These are phyloP conservation scores for Myripristis murdjan DNA, from an alignment of 2,797 vertebrate genomes.

Conservation along the genomic window DNA sequence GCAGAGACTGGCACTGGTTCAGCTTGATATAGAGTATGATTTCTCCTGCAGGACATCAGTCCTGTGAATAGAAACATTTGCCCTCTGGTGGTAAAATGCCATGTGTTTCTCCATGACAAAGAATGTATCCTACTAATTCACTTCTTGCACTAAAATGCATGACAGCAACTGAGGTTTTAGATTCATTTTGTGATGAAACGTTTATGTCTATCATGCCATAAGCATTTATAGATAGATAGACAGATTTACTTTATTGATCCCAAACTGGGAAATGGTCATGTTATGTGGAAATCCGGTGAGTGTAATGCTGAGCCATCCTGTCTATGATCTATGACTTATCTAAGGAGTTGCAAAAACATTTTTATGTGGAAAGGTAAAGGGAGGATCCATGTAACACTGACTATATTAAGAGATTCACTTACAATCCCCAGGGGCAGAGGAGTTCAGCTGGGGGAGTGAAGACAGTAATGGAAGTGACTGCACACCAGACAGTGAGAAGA, in stretches of 20 bases:
- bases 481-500: neutral
- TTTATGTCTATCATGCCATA: too few relatives aligned
- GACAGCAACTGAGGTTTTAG: too few relatives aligned
- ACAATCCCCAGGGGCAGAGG: too few relatives aligned
- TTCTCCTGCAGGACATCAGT: neutral
- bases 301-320: constrained; percentile 3
- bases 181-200: too few relatives aligned
- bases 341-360: neutral
- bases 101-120: constrained; percentile 1
- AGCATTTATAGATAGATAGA: too few relatives aligned
- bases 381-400: too few relatives aligned
- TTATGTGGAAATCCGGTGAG: neutral
- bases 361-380: neutral
- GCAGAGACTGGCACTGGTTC: neutral
- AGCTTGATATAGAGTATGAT: neutral
- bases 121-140: neutral
- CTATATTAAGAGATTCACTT: too few relatives aligned
- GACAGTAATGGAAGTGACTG: constrained; percentile 26
- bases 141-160: neutral
- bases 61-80: neutral
- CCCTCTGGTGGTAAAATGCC: constrained; percentile 1
- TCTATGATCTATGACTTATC: too few relatives aligned
- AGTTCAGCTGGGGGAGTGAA: neutral
- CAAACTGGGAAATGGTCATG: too few relatives aligned
- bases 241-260: too few relatives aligned